Percentiles rank a stretch among this genome's conserved stretches.
Evolutionary conservation across 2,797 vertebrate species (phyloP).

Genomic region (Eulemur rubriventer): DNA sequence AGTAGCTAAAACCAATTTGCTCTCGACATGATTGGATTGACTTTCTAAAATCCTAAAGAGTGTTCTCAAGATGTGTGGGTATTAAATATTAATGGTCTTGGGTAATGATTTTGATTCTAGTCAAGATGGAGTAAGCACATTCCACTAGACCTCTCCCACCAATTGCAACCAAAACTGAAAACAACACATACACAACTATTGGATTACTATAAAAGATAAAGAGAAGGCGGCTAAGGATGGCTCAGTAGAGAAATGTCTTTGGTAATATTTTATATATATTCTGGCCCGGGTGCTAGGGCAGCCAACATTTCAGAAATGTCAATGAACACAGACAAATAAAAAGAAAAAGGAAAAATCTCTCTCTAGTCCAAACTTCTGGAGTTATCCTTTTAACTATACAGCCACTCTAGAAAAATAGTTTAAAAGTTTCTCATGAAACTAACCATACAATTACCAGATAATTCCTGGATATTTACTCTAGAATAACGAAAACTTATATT

Average conservation of each 20-base stretch:
- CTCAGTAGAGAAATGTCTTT: neutral
- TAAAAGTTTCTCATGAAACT: neutral
- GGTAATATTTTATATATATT: neutral
- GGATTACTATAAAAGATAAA: neutral
- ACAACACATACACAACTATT: neutral
- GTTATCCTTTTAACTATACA: neutral
- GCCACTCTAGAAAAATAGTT: neutral
- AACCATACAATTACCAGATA: neutral
- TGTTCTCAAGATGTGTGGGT: neutral
- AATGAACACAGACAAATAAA: neutral
- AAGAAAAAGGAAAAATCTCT: neutral
- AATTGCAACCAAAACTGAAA: neutral
- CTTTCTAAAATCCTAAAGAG: neutral
- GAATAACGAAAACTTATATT: neutral
- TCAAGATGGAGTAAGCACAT: neutral
- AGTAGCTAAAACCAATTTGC: neutral
- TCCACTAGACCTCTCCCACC: neutral
- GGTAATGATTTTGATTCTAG: constrained; percentile 15
- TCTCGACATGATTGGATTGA: neutral
- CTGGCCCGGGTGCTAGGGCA: neutral
- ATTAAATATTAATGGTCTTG: constrained; percentile 35
- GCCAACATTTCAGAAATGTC: neutral
- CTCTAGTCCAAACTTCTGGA: neutral
- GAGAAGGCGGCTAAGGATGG: neutral
- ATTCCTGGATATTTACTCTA: neutral